Evolutionary conservation across 2,888 invertebrate genomes (phyloP).

Genomic region (Melanostoma mellinum): DNA sequence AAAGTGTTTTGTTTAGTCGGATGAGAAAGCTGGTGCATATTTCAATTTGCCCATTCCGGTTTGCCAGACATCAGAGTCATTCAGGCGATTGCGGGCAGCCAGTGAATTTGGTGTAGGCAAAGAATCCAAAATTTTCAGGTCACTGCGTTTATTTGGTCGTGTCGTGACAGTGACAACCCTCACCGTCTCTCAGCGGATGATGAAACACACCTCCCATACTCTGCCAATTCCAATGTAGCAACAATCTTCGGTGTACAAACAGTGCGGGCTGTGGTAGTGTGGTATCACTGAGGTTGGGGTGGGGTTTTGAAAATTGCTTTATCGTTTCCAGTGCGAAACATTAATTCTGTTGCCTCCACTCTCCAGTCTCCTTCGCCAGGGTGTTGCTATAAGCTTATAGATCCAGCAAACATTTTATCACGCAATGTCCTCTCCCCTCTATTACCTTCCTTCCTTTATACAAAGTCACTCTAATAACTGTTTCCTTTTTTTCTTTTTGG

Average conservation of each 20-base stretch:
- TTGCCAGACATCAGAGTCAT: slow-evolving; percentile 42
- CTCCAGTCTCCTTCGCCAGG: not conserved
- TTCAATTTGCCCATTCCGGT: slow-evolving; percentile 3
- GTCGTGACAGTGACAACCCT: slow-evolving; percentile 52
- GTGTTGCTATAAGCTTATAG: not conserved
- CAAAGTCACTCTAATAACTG: slow-evolving; percentile 28
- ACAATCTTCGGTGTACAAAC: not conserved
- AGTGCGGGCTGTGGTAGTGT: not conserved
- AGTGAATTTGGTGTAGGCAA: not conserved
- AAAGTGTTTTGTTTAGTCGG: slow-evolving; percentile 35
- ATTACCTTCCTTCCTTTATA: not conserved
- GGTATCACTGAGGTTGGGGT: slow-evolving; percentile 25
- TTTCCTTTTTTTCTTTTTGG: slow-evolving; percentile 53
- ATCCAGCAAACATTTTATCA: slow-evolving; percentile 37
- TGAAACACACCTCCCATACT: not conserved
- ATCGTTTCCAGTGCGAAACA: slow-evolving; percentile 50
- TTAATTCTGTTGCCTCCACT: slow-evolving; percentile 33
- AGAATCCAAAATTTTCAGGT: slow-evolving; percentile 45
- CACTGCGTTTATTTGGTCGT: slow-evolving; percentile 52
- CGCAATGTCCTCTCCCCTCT: not conserved
- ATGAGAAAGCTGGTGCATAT: slow-evolving; percentile 17
- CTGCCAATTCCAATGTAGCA: too few species aligned
- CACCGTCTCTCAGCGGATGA: slow-evolving; percentile 20
- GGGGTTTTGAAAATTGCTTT: slow-evolving; percentile 25
- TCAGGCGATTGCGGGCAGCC: slow-evolving; percentile 32